Evolutionary conservation across 2,888 invertebrate genomes (phyloP), one percentile per base, ranked within the genome.

Genomic region (Acrobasis repandana): DNA sequence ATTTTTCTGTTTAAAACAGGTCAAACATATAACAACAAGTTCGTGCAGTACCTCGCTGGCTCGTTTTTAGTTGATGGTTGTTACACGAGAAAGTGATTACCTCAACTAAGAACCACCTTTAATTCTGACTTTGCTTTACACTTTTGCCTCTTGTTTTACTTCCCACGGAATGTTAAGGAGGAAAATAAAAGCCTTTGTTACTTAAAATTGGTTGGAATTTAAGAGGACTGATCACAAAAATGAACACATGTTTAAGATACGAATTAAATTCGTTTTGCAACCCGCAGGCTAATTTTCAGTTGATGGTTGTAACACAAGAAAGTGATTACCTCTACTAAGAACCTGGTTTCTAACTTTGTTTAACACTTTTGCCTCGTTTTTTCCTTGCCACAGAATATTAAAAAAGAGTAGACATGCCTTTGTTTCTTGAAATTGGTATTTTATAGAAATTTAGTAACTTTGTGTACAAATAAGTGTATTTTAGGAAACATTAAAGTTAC

Each of bases 1-100:
- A 54, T 36, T 54, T 54, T 54, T 38, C 54, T 54, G 54, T 54
- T 38, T 38, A 18, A 54, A 54, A 38, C 20, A 54, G 54, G 54
- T 54, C 54, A 52, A 52, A 33, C 52, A 34, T 52, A 52, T 10
- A 52, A 15, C 52, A 43, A 54, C 4, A 38, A 16, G 9, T 38
- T 54, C 38, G 38, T 38, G 11, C 3, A 11, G 11, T 11, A 14
- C n/a, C n/a, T 5, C 11, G 18, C 16, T 38, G 38, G 34, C 51
- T 28, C 15, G 34, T 54, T 54, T 54, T 54, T 20, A 38, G 14
- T 18, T 54, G 36, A 52, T 52, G 15, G 38, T 15, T 8, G 6
- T 38, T 38, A 54, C 38, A 54, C 9, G 38, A 20, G 14, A 54
- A 38, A 54, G 18, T 54, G 18, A 54, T 54, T 43, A 43, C n/a